Conservation (phyloP, 2,113 vertebrate genomes). For the Kryptolebias marmoratus region DNA sequence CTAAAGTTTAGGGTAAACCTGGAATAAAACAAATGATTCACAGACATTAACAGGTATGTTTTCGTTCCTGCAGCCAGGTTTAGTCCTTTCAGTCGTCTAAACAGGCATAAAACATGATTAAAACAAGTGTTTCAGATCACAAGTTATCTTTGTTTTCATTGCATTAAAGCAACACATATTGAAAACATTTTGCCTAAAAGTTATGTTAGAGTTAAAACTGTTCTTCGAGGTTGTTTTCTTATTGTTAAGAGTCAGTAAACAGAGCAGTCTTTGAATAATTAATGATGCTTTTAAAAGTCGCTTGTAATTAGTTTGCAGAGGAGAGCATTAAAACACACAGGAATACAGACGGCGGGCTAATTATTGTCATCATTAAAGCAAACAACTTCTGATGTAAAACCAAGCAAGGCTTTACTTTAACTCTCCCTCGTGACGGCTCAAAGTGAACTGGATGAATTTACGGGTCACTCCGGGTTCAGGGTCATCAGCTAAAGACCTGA, state of each 20-base stretch:
- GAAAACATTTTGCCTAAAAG: background rate
- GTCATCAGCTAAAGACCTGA: background rate
- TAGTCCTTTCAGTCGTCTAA: too few relatives aligned
- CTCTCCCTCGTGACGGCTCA: background rate
- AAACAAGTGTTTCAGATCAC: too few relatives aligned
- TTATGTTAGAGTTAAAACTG: background rate
- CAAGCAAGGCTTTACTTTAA: background rate
- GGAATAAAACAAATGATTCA: too few relatives aligned
- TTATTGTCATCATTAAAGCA: conserved; percentile 9
- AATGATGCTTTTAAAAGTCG: conserved; percentile 33
- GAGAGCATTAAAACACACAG: conserved; percentile 30
- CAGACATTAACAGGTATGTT: background rate
- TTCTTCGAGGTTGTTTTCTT: conserved; percentile 1
- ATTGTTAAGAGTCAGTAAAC: conserved; percentile 11
- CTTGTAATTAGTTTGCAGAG: conserved; percentile 55
- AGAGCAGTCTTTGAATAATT: conserved; percentile 56
- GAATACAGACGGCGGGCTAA: conserved; percentile 14
- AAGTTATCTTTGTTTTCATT: too few relatives aligned
- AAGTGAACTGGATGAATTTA: background rate
- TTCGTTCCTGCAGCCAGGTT: too few relatives aligned
- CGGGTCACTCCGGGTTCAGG: background rate
- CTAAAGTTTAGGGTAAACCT: too few relatives aligned
- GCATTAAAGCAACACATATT: background rate
- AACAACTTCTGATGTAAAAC: conserved; percentile 34
- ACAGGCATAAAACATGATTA: too few relatives aligned